Conservation (phyloP, 1,140 invertebrate genomes). For the Hermatobates lingyangjiaoensis region DNA sequence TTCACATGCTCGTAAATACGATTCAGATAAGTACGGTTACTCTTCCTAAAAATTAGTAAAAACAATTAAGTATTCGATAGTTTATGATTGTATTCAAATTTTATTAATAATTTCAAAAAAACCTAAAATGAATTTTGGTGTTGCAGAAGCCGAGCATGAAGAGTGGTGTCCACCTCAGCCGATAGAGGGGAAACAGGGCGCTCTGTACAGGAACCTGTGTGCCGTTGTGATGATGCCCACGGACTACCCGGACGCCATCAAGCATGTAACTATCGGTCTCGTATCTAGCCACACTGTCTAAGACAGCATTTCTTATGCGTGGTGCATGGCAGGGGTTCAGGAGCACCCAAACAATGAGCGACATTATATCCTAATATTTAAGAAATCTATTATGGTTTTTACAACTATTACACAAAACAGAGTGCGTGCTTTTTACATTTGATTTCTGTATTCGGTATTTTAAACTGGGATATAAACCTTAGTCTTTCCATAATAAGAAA, state of each 20-base stretch:
- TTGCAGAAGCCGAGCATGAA: constrained; percentile 2
- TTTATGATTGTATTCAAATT: not conserved
- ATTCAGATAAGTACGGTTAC: not conserved
- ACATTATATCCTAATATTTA: too few relatives aligned
- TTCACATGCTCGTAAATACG: not conserved
- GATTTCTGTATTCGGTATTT: too few relatives aligned
- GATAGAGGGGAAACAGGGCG: constrained; percentile 45
- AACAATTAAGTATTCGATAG: not conserved
- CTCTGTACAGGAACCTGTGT: constrained; percentile 52
- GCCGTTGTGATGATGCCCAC: constrained; percentile 80
- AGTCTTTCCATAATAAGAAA: too few relatives aligned
- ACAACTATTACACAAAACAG: too few relatives aligned
- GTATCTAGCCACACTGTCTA: too few relatives aligned
- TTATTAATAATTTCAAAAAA: not conserved
- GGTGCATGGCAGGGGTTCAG: too few relatives aligned
- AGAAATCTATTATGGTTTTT: too few relatives aligned
- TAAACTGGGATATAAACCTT: too few relatives aligned
- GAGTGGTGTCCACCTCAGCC: constrained; percentile 11
- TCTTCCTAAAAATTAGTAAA: constrained; percentile 2
- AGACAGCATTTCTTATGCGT: too few relatives aligned
- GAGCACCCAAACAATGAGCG: too few relatives aligned
- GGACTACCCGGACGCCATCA: constrained; percentile 76
- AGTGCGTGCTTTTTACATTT: too few relatives aligned
- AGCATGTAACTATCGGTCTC: constrained; percentile 46
- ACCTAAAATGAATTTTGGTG: not conserved